A percentile compares a stretch with the other conserved stretches of the same genome.
phyloP scores from a whole-genome alignment of 2,888 invertebrate genomes.

The Drosophila nigricruria region DNA sequence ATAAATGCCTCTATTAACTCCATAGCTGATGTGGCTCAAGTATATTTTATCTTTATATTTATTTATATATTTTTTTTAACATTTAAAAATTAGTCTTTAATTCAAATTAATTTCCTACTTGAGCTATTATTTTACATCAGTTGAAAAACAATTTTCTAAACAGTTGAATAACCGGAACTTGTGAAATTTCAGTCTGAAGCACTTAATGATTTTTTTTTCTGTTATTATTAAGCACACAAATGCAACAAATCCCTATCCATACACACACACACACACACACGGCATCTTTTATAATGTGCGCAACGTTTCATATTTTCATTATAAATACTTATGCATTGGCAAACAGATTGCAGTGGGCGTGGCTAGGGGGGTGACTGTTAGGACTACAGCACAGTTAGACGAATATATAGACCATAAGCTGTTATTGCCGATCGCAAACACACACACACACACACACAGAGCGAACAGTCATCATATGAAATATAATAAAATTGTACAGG shows the following conservation, averaged over 20 bases:
- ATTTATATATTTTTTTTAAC: no score
- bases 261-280: constrained; percentile 12
- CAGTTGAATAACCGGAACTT: constrained; percentile 22
- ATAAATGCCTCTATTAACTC: neutral
- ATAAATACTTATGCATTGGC: constrained; percentile 62
- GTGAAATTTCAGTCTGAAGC: constrained; percentile 49
- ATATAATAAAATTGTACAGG: constrained; percentile 83
- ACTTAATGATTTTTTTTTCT: constrained; percentile 59
- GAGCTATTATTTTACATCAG: neutral
- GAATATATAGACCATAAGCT: constrained; percentile 34
- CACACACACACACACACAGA: constrained; percentile 27
- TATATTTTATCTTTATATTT: no score
- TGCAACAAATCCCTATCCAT: constrained; percentile 17
- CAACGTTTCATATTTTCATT: constrained; percentile 73
- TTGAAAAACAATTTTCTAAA: constrained; percentile 4
- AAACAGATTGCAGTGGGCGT: constrained; percentile 36
- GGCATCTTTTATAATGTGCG: constrained; percentile 65
- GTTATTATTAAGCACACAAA: constrained; percentile 51
- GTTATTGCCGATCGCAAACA: constrained; percentile 52
- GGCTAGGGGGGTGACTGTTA: neutral
- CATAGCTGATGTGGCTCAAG: neutral
- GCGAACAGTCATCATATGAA: constrained; percentile 61
- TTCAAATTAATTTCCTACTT: neutral
- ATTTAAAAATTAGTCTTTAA: neutral
- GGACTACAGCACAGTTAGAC: constrained; percentile 16